Conservation (phyloP, 2,888 invertebrate species). For the Drosophila kuntzei region DNA sequence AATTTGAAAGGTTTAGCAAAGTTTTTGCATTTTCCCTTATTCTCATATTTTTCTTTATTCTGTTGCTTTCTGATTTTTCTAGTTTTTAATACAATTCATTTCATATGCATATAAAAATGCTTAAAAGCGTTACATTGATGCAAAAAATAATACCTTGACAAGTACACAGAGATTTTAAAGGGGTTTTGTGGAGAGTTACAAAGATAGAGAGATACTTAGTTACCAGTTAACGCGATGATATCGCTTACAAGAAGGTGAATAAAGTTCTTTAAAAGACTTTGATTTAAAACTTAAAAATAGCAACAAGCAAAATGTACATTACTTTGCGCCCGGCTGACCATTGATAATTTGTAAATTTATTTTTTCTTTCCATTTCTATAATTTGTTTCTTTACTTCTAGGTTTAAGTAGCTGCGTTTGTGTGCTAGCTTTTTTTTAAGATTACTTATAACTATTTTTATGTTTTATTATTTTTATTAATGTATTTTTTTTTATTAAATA, state of each 20-base stretch:
- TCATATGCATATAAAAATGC: conserved; percentile 73
- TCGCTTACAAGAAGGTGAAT: conserved; percentile 71
- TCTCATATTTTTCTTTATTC: conserved; percentile 34
- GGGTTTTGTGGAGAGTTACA: conserved; percentile 64
- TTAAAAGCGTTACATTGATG: conserved; percentile 79
- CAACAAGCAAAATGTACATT: conserved; percentile 83
- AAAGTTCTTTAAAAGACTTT: conserved; percentile 82
- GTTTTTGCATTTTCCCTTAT: conserved; percentile 50
- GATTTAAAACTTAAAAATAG: conserved; percentile 81
- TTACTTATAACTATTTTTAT: conserved; percentile 62
- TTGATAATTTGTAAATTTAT: conserved; percentile 40
- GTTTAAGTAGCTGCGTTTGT: conserved; percentile 55
- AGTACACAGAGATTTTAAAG: conserved; percentile 69
- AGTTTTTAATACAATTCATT: conserved; percentile 70
- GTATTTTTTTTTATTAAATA: conserved; percentile 44
- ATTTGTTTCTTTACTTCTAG: conserved; percentile 29
- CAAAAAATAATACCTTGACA: conserved; percentile 81
- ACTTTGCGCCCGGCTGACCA: conserved; percentile 55
- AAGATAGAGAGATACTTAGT: conserved; percentile 59
- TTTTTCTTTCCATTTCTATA: conserved; percentile 20
- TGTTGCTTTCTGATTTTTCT: conserved; percentile 48
- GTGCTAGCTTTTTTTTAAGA: conserved; percentile 49
- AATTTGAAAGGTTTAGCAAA: conserved; percentile 74
- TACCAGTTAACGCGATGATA: conserved; percentile 52
- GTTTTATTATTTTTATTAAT: conserved; percentile 47